Evolutionary conservation across 2,797 vertebrate species (phyloP), one percentile per base, ranked within the genome.

Genomic region (Sebastes flavidus): DNA sequence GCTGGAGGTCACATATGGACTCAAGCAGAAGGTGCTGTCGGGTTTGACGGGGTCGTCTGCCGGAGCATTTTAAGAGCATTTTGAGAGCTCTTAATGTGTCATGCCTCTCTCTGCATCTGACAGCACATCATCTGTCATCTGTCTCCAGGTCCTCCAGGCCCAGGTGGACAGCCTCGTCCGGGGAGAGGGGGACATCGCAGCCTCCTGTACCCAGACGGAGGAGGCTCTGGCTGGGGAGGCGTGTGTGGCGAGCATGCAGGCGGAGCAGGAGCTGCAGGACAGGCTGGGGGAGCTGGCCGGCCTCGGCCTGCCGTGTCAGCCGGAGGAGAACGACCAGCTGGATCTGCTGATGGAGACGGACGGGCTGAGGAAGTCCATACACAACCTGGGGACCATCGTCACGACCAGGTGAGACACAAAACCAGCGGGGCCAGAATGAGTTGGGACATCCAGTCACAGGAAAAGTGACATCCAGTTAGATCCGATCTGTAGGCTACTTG

Each of bases 271-370:
- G 66, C 96, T 98, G 91, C 96, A 95, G 10, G 97, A 98, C 89
- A 95, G 93, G 87, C 95, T 99, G 72, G 95, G 90, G 0, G 96
- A 97, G 6, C 91, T 98, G 83, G 95, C 95, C 0, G 93, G 95
- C 66, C 90, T 95, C 2, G 96, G 97, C 13, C 95, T 98, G 82
- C 96, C 97, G 0, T 87, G 97, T 77, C 97, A 97, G 83, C 97
- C 98, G 0, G 96, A 98, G 38, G 98, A 99, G 83, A 99, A 99
- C 0, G 97, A 99, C 82, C 98, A 99, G 90, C 85, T 99, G 89
- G 98, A 99, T 72, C 97, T 99, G 78, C 87, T 97, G 72, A 95
- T 99, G 89, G 98, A 99, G 92, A 98, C 97, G 0, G 98, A 99
- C 58, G 97, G 97, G 5, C 93, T 99, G 80, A 97, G 98, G 89